Evolutionary conservation across 1,140 invertebrate species (phyloP).

Genomic region (Cherax destructor): DNA sequence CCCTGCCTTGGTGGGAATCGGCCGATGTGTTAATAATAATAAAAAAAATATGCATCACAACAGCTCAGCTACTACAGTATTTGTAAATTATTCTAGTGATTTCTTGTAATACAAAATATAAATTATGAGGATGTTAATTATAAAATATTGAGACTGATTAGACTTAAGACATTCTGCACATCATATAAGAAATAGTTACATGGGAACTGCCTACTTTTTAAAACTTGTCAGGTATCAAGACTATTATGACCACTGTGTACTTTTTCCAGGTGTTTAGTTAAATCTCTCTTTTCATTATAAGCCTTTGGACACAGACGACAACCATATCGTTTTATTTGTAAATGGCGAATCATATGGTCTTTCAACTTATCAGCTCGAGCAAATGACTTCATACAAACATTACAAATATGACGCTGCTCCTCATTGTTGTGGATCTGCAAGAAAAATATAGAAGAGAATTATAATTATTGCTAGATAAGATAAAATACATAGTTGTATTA

Average conservation of each 20-base stretch:
- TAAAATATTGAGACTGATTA: no score
- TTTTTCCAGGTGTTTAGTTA: conserved; percentile 53
- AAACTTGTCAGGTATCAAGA: conserved; percentile 33
- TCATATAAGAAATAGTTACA: background rate
- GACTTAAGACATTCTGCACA: background rate
- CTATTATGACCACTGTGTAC: conserved; percentile 27
- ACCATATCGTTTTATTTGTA: conserved; percentile 53
- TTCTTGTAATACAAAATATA: no score
- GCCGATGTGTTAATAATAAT: no score
- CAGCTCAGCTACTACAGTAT: no score
- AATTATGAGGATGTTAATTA: no score
- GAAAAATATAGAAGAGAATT: background rate
- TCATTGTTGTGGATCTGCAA: conserved; percentile 53
- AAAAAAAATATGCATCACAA: no score
- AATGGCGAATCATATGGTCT: conserved; percentile 58
- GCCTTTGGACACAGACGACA: conserved; percentile 54
- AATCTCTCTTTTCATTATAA: conserved; percentile 53
- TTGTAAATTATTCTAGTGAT: no score
- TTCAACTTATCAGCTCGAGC: conserved; percentile 54
- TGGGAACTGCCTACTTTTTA: conserved; percentile 13
- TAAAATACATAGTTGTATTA: no score
- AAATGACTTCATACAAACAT: conserved; percentile 52
- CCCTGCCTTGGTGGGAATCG: no score
- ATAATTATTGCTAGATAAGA: no score
- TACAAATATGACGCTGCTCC: conserved; percentile 40